Evolutionary conservation across 2,797 vertebrate species (phyloP).

Genomic region (Eleutherodactylus coqui): DNA sequence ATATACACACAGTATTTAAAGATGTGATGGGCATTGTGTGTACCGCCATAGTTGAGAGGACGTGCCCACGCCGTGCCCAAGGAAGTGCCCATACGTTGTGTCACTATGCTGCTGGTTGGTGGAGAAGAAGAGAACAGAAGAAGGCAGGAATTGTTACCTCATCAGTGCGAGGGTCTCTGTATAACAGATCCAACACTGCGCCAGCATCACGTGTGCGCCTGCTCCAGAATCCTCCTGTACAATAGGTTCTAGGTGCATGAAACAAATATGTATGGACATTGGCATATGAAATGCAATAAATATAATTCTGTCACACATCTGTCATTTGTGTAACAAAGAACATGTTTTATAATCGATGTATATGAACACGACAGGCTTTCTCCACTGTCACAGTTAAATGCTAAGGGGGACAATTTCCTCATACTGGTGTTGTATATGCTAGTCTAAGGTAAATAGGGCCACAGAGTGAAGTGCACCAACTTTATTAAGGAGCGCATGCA

Average conservation of each 20-base stretch:
- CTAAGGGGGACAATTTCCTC: too few relatives aligned
- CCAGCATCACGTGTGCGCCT: slow-evolving; percentile 61
- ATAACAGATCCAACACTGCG: slow-evolving; percentile 77
- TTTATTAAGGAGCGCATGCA: too few relatives aligned
- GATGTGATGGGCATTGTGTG: slow-evolving; percentile 14
- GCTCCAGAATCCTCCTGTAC: slow-evolving; percentile 76
- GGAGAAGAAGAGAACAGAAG: slow-evolving; percentile 38
- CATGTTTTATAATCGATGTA: neutral
- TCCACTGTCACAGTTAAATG: neutral
- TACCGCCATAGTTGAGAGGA: slow-evolving; percentile 4
- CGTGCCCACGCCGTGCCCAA: neutral
- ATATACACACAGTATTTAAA: neutral
- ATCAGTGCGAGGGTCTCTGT: slow-evolving; percentile 79
- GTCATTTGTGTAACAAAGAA: slow-evolving; percentile 39
- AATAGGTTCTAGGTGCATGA: slow-evolving; percentile 90
- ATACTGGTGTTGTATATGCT: too few relatives aligned
- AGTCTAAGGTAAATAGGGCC: too few relatives aligned
- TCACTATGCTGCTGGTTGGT: slow-evolving; percentile 56
- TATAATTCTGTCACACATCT: slow-evolving; percentile 62
- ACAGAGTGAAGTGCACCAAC: too few relatives aligned
- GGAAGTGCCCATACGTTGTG: slow-evolving; percentile 27
- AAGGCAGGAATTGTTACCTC: slow-evolving; percentile 59
- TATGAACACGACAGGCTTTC: neutral
- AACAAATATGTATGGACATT: slow-evolving; percentile 92
- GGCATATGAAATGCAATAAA: slow-evolving; percentile 94